Evolutionary conservation across 2,797 vertebrate genomes (phyloP).

Genomic region (Scleropages formosus): DNA sequence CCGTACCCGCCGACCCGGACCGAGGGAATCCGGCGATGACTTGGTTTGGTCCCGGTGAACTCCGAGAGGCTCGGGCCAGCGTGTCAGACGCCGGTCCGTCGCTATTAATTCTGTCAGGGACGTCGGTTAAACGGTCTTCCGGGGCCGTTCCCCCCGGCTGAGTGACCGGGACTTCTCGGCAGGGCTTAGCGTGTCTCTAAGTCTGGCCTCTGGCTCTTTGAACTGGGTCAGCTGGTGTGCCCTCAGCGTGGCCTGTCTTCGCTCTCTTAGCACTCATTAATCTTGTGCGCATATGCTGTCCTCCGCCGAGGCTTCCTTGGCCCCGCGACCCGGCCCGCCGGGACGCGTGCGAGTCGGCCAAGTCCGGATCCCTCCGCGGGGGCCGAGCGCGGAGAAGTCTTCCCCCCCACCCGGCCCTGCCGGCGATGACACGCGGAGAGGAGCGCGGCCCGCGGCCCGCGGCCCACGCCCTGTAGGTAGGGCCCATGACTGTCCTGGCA

Average conservation of each 20-base stretch:
- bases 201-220: background rate
- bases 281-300: background rate
- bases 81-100: background rate
- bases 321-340: background rate
- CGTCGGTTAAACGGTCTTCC: constrained; percentile 53
- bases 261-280: background rate
- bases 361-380: background rate
- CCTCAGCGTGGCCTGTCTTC: background rate
- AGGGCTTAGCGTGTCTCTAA: constrained; percentile 6
- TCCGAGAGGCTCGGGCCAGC: background rate
- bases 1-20: background rate
- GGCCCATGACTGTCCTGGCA: background rate
- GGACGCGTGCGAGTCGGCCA: background rate
- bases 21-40: constrained; percentile 41
- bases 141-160: background rate
- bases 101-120: constrained; percentile 56
- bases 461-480: background rate
- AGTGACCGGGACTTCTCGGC: background rate
- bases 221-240: constrained; percentile 11
- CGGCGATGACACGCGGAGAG: no score
- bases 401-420: background rate
- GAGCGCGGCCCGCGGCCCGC: no score
- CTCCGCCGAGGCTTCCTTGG: background rate
- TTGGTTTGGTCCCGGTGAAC: constrained; percentile 45
- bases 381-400: background rate